These are phyloP conservation scores for Poeciliopsis prolifica DNA, from an alignment of 2,113 vertebrate species.

Conservation along the genomic window DNA sequence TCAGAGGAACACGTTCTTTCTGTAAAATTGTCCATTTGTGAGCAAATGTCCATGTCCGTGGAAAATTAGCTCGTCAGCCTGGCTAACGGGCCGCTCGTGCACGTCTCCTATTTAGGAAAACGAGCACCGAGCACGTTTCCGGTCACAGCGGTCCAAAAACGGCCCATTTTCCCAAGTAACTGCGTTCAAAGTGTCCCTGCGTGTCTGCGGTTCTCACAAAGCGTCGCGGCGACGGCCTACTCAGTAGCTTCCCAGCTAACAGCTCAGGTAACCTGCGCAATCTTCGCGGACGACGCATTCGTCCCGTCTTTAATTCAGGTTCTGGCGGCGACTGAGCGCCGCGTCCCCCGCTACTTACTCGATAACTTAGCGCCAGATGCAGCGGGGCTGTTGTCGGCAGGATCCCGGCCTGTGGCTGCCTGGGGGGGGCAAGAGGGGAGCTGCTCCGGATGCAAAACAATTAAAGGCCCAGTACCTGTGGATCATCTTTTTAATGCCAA, in stretches of 20 bases:
- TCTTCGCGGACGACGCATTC: background rate
- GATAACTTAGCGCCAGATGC: background rate
- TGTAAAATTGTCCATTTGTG: background rate
- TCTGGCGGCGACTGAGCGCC: background rate
- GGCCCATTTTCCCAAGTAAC: no score
- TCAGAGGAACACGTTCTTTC: background rate
- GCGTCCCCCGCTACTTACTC: slow-evolving; percentile 20
- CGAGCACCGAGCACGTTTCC: background rate
- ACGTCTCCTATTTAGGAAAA: background rate
- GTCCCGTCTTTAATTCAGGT: background rate
- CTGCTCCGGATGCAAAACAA: slow-evolving; percentile 54
- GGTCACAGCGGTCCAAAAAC: background rate
- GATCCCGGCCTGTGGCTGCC: slow-evolving; percentile 18
- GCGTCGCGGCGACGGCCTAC: slow-evolving; percentile 37
- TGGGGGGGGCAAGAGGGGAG: background rate
- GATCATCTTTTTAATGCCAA: background rate
- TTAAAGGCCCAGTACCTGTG: slow-evolving; percentile 42
- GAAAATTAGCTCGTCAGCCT: slow-evolving; percentile 10
- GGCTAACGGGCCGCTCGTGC: background rate
- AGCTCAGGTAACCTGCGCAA: background rate
- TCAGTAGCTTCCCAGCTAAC: background rate
- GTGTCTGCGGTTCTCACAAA: background rate
- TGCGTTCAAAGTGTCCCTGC: background rate
- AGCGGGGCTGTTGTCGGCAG: background rate
- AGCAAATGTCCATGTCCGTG: background rate